These are phyloP conservation scores for Anabas testudineus DNA, from an alignment of 2,797 vertebrate genomes.

Conservation along the genomic window DNA sequence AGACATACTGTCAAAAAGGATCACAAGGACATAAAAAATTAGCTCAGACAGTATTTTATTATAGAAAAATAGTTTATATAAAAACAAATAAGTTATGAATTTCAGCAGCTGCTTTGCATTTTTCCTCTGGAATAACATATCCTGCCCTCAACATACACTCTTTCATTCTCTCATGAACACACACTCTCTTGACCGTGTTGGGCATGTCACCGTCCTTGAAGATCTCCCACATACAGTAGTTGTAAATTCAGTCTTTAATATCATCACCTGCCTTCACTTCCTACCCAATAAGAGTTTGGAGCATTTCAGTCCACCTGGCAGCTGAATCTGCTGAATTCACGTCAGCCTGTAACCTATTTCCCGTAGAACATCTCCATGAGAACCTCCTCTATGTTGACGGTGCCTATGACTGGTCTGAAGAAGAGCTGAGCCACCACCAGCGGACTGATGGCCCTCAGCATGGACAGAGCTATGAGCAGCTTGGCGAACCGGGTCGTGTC, in stretches of 20 bases:
- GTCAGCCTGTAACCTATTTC: slow-evolving; percentile 77
- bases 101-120: slow-evolving; percentile 70
- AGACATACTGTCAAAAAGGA: slow-evolving; percentile 10
- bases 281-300: slow-evolving; percentile 18
- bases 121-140: slow-evolving; percentile 60
- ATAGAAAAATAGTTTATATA: slow-evolving; percentile 96
- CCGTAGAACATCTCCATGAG: slow-evolving; percentile 97
- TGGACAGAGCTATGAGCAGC: slow-evolving; percentile 91
- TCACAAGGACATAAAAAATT: slow-evolving; percentile 14
- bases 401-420: slow-evolving; percentile 95
- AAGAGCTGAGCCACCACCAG: slow-evolving; percentile 92
- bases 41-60: slow-evolving; percentile 72
- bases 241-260: slow-evolving; percentile 17
- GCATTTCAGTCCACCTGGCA: slow-evolving; percentile 27
- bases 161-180: slow-evolving; percentile 24
- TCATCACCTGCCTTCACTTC: slow-evolving; percentile 28
- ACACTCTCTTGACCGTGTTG: slow-evolving; percentile 6
- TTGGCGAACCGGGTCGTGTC: slow-evolving; percentile 91
- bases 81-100: slow-evolving; percentile 92
- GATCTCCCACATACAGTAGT: slow-evolving; percentile 35
- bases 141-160: slow-evolving; percentile 17
- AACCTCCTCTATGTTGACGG: slow-evolving; percentile 96
- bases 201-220: slow-evolving; percentile 49
- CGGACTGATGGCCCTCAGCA: slow-evolving; percentile 92
- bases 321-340: slow-evolving; percentile 30